phyloP scores from a whole-genome alignment of 92 coral and sea anemone genomes.

The Metridium senile region DNA sequence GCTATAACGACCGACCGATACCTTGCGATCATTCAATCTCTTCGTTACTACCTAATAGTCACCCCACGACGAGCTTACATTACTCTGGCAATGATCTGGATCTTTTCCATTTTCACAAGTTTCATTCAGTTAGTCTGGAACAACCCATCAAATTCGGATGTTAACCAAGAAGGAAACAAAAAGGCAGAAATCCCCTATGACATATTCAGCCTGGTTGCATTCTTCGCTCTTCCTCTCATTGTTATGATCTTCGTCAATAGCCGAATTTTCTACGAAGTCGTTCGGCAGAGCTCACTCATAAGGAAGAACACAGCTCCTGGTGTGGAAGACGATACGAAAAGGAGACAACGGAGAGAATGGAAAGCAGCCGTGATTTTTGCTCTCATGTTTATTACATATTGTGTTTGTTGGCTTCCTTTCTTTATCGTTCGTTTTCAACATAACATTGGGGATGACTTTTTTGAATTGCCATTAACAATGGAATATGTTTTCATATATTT shows the following conservation, averaged over 20 bases:
- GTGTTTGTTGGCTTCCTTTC: slow-evolving; percentile 69
- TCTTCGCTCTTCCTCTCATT: slow-evolving; percentile 48
- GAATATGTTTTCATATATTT: slow-evolving; percentile 31
- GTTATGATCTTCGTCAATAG: slow-evolving; percentile 60
- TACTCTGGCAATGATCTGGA: slow-evolving; percentile 53
- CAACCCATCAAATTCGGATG: slow-evolving; percentile 13
- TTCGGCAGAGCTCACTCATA: slow-evolving; percentile 56
- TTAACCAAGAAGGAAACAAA: slow-evolving; percentile 4
- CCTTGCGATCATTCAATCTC: slow-evolving; percentile 67
- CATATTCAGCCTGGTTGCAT: slow-evolving; percentile 49
- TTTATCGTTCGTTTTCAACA: slow-evolving; percentile 50
- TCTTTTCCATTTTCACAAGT: slow-evolving; percentile 32
- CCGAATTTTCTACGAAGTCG: slow-evolving; percentile 62
- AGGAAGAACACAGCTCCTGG: slow-evolving; percentile 61
- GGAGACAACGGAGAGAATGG: slow-evolving; percentile 55
- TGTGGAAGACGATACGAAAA: slow-evolving; percentile 54
- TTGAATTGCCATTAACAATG: slow-evolving; percentile 15
- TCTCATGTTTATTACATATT: slow-evolving; percentile 51
- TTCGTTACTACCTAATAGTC: slow-evolving; percentile 66
- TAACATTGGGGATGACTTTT: slow-evolving; percentile 35
- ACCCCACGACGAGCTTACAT: slow-evolving; percentile 59
- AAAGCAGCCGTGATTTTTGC: slow-evolving; percentile 57
- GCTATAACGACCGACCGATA: slow-evolving; percentile 78
- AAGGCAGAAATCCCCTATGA: slow-evolving; percentile 38
- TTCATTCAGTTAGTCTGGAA: slow-evolving; percentile 71